A percentile compares a stretch with the other conserved stretches of the same genome.
These are phyloP conservation scores for Cossypha dichroa DNA, from an alignment of 2,797 vertebrate genomes.

Conservation along the genomic window DNA sequence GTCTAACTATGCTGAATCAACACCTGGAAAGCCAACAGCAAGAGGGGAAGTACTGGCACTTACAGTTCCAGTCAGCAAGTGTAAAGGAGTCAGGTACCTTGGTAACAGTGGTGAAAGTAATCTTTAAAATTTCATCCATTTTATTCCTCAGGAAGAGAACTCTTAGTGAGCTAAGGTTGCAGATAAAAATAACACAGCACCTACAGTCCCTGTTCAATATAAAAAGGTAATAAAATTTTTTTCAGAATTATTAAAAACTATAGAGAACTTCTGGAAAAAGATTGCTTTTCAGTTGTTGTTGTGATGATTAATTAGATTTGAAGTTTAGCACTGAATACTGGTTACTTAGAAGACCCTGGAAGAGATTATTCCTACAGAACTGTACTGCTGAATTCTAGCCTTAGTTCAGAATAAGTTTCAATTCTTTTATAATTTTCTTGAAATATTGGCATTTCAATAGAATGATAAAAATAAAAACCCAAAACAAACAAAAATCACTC, in stretches of 20 bases:
- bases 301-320: not conserved
- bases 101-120: not conserved
- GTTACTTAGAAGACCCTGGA: not conserved
- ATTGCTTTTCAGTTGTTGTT: not conserved
- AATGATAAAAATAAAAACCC: not conserved
- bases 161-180: not conserved
- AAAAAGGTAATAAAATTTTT: rapidly evolving
- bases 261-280: not conserved
- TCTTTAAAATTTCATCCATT: not conserved
- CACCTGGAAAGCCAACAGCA: not conserved
- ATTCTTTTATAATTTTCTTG: not conserved
- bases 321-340: not conserved
- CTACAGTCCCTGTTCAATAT: not conserved
- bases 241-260: not conserved
- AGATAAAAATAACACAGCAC: not conserved
- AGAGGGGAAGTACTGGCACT: not conserved
- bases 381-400: not conserved
- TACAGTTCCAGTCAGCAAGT: not conserved
- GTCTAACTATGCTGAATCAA: not conserved
- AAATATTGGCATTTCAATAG: not conserved
- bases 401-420: not conserved
- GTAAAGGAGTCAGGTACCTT: not conserved
- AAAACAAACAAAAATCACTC: not conserved
- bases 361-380: not conserved
- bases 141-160: not conserved